A percentile compares a stretch with the other conserved stretches of the same genome.
These are phyloP conservation scores for Yponomeuta sedellus DNA, from an alignment of 2,888 invertebrate species.

Conservation along the genomic window DNA sequence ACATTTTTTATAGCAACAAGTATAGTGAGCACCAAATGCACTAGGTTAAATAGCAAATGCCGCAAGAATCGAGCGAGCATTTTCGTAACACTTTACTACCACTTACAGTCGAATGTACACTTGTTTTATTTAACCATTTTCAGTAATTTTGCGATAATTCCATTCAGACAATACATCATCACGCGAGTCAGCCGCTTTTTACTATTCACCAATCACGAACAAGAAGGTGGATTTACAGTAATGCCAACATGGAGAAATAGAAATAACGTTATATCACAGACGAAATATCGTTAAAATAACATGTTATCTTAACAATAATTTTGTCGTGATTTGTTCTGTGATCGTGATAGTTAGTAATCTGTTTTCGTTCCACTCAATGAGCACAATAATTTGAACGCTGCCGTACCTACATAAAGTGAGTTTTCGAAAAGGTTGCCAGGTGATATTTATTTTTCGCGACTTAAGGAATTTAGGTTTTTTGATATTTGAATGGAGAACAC, in stretches of 20 bases:
- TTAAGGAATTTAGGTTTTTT: too few relatives aligned
- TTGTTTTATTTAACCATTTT: slow-evolving; percentile 54
- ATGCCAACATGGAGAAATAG: slow-evolving; percentile 41
- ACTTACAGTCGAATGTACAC: slow-evolving; percentile 22
- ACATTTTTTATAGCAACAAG: slow-evolving; percentile 68
- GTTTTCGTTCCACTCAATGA: too few relatives aligned
- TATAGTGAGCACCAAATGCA: slow-evolving; percentile 61
- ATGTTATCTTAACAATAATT: too few relatives aligned
- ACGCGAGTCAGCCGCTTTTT: slow-evolving; percentile 62
- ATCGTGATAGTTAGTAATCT: too few relatives aligned
- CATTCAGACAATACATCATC: slow-evolving; percentile 38
- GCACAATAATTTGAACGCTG: slow-evolving; percentile 11
- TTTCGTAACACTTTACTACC: slow-evolving; percentile 23
- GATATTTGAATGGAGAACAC: too few relatives aligned
- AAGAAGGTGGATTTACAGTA: slow-evolving; percentile 48
- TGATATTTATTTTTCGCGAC: too few relatives aligned
- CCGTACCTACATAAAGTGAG: too few relatives aligned
- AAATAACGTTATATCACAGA: not conserved
- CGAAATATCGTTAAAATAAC: too few relatives aligned
- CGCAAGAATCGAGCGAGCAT: slow-evolving; percentile 62
- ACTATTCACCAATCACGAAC: slow-evolving; percentile 63
- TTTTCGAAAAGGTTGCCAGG: not conserved
- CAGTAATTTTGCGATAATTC: slow-evolving; percentile 28
- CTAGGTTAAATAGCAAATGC: slow-evolving; percentile 50
- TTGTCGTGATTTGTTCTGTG: too few relatives aligned